phyloP scores from a whole-genome alignment of 2,888 invertebrate genomes.

The Synergus gifuensis region DNA sequence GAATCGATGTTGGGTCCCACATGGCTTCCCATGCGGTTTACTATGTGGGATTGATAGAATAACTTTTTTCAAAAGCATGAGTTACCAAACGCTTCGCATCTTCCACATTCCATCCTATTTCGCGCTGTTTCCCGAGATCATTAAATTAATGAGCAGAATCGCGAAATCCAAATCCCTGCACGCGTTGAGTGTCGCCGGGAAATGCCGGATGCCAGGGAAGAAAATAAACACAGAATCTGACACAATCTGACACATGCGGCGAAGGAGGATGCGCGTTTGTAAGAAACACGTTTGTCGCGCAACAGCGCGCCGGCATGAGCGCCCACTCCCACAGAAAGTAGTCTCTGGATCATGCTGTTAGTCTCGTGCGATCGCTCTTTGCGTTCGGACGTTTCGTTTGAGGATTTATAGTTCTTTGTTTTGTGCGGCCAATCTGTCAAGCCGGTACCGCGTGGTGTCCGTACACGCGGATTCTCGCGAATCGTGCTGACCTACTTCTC shows the following conservation, averaged over 20 bases:
- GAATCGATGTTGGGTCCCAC: too few species aligned
- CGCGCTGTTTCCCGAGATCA: not conserved
- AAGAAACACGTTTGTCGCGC: slow-evolving; percentile 18
- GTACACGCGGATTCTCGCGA: slow-evolving; percentile 29
- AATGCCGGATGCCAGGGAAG: slow-evolving; percentile 26
- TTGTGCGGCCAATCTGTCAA: not conserved
- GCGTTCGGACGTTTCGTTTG: slow-evolving; percentile 16
- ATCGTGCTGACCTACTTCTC: slow-evolving; percentile 11
- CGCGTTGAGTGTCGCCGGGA: slow-evolving; percentile 30
- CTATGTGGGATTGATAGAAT: too few species aligned
- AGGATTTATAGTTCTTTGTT: not conserved
- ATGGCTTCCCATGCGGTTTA: too few species aligned
- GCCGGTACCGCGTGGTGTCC: slow-evolving; percentile 36
- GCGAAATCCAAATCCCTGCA: slow-evolving; percentile 6
- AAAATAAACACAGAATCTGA: slow-evolving; percentile 36
- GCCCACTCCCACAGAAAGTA: slow-evolving; percentile 5
- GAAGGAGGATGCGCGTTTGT: slow-evolving; percentile 6
- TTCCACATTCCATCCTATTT: not conserved
- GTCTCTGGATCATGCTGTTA: not conserved
- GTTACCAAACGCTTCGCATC: not conserved
- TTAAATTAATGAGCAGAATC: slow-evolving; percentile 4
- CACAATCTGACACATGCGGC: slow-evolving; percentile 36
- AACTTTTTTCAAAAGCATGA: not conserved
- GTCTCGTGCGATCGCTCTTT: slow-evolving; percentile 37
- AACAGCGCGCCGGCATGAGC: slow-evolving; percentile 16